A percentile compares a stretch with the other conserved stretches of the same genome.
phyloP scores from a whole-genome alignment of 2,888 invertebrate species.

The Chloroclysta siterata region DNA sequence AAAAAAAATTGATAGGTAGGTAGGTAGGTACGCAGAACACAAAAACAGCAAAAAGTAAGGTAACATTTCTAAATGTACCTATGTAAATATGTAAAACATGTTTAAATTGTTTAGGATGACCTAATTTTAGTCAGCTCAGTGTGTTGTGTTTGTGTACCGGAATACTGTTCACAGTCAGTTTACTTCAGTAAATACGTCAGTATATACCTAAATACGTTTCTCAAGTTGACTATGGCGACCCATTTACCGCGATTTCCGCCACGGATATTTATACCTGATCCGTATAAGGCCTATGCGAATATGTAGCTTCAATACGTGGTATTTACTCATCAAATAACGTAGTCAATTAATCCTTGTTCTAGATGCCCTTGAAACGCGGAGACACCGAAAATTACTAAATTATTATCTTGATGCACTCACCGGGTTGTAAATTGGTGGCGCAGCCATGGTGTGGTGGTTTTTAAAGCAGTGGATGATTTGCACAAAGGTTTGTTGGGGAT shows the following conservation, averaged over 20 bases:
- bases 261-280: slow-evolving; percentile 20
- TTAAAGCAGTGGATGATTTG: slow-evolving; percentile 9
- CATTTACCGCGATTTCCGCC: background rate
- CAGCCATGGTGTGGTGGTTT: slow-evolving; percentile 59
- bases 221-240: background rate
- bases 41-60: too few relatives aligned
- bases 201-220: background rate
- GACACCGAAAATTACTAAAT: slow-evolving; percentile 38
- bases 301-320: slow-evolving; percentile 42
- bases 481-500: slow-evolving; percentile 36
- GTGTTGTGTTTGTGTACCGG: background rate
- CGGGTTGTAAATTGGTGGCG: slow-evolving; percentile 72
- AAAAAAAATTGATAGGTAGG: too few relatives aligned
- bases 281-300: slow-evolving; percentile 31
- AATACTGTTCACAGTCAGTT: background rate
- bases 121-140: background rate
- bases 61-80: too few relatives aligned
- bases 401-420: slow-evolving; percentile 55
- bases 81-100: background rate
- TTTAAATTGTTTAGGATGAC: background rate
- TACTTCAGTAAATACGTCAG: background rate
- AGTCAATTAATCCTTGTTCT: slow-evolving; percentile 50
- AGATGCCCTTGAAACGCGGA: slow-evolving; percentile 63
- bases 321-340: slow-evolving; percentile 55
- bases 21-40: too few relatives aligned